These are phyloP conservation scores for Lacerta viridis DNA, from an alignment of 2,797 vertebrate species.

Conservation along the genomic window DNA sequence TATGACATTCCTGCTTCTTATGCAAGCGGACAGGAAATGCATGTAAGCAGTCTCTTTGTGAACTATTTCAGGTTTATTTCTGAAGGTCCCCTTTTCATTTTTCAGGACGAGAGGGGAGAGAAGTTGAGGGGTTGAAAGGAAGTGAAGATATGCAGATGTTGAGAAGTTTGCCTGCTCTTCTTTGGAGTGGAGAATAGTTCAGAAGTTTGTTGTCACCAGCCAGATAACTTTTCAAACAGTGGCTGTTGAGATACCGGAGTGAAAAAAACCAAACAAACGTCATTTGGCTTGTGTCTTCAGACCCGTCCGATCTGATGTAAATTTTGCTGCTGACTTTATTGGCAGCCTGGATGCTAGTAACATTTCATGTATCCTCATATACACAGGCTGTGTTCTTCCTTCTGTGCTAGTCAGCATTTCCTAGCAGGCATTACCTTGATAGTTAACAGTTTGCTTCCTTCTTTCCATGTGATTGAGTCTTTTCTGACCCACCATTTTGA, in stretches of 20 bases:
- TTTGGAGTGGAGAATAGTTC: slow-evolving; percentile 22
- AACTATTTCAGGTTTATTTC: background rate
- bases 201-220: background rate
- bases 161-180: no score
- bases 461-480: background rate
- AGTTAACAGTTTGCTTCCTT: slow-evolving; percentile 13
- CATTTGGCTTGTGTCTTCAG: background rate
- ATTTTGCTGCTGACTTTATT: background rate
- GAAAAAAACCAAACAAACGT: background rate
- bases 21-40: background rate
- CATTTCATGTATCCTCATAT: background rate
- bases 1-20: background rate
- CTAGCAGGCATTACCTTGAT: background rate
- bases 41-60: background rate
- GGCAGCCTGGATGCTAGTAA: background rate
- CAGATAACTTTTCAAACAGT: background rate
- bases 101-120: no score
- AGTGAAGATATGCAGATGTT: background rate
- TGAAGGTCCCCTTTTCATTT: background rate
- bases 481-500: slow-evolving; percentile 26
- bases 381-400: background rate
- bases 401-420: background rate
- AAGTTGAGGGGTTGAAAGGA: background rate
- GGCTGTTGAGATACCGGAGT: background rate
- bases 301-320: background rate